phyloP scores from a whole-genome alignment of 1,140 invertebrate genomes.

The Schlechtendalia chinensis region DNA sequence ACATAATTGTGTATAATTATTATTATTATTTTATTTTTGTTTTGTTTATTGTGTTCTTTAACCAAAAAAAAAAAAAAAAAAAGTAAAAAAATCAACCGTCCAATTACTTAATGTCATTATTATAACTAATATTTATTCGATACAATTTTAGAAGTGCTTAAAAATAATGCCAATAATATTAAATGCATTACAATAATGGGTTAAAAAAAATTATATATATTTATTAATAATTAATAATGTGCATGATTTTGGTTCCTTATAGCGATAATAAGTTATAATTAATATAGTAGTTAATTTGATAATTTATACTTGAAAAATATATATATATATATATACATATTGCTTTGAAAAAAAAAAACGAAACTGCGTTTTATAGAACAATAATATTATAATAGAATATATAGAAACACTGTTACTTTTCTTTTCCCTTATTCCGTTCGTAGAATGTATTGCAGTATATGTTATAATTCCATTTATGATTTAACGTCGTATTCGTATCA shows the following conservation, averaged over 20 bases:
- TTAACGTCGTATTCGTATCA: too few species aligned
- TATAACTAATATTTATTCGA: conserved; percentile 16
- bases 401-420: conserved; percentile 1
- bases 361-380: background rate
- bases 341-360: conserved; percentile 26
- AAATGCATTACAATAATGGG: background rate
- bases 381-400: background rate
- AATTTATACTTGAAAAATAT: conserved; percentile 3
- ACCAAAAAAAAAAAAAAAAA: conserved; percentile 13
- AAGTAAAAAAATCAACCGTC: conserved; percentile 21
- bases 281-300: conserved; percentile 19
- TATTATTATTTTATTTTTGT: conserved; percentile 25
- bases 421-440: background rate
- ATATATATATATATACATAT: conserved; percentile 19
- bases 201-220: conserved; percentile 10
- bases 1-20: conserved; percentile 15
- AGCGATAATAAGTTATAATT: conserved; percentile 35
- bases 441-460: background rate
- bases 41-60: conserved; percentile 28
- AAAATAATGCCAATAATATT: background rate
- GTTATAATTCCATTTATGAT: too few species aligned
- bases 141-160: conserved; percentile 30
- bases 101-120: conserved; percentile 18
- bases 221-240: background rate
- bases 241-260: conserved; percentile 41